Conservation (phyloP, 1,140 invertebrate genomes). For the Carcinoscorpius rotundicauda region DNA sequence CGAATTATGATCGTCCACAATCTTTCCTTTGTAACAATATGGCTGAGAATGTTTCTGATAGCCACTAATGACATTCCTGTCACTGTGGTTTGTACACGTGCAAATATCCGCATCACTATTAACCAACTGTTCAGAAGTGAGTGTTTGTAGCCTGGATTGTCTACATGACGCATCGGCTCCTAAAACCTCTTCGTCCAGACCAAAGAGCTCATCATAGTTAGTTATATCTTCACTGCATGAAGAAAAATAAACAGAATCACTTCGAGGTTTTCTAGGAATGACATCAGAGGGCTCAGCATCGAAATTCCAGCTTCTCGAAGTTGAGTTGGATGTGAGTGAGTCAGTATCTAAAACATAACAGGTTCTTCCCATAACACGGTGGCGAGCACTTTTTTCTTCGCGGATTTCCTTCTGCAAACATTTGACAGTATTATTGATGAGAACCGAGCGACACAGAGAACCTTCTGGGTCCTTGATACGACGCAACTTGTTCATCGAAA, state of each 20-base stretch:
- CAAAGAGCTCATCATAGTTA: constrained; percentile 20
- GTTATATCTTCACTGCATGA: neutral
- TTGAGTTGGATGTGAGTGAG: neutral
- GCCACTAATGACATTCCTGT: constrained; percentile 4
- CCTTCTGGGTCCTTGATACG: constrained; percentile 79
- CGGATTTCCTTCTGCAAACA: constrained; percentile 45
- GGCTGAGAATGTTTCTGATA: neutral
- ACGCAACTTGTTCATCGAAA: constrained; percentile 71
- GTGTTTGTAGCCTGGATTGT: neutral
- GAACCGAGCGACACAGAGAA: constrained; percentile 69
- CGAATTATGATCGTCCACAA: neutral
- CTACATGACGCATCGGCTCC: constrained; percentile 14
- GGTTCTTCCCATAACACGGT: too few relatives aligned
- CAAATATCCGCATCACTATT: neutral
- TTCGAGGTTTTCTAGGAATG: neutral
- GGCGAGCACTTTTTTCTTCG: constrained; percentile 8
- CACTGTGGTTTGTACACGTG: neutral
- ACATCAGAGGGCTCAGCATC: too few relatives aligned
- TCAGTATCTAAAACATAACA: neutral
- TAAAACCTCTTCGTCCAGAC: constrained; percentile 18
- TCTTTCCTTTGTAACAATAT: neutral
- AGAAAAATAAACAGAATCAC: neutral
- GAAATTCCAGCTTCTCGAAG: neutral
- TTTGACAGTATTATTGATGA: constrained; percentile 83
- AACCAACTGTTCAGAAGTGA: neutral